These are phyloP conservation scores for Bothrops jararaca DNA, from an alignment of 2,113 vertebrate species.

Conservation along the genomic window DNA sequence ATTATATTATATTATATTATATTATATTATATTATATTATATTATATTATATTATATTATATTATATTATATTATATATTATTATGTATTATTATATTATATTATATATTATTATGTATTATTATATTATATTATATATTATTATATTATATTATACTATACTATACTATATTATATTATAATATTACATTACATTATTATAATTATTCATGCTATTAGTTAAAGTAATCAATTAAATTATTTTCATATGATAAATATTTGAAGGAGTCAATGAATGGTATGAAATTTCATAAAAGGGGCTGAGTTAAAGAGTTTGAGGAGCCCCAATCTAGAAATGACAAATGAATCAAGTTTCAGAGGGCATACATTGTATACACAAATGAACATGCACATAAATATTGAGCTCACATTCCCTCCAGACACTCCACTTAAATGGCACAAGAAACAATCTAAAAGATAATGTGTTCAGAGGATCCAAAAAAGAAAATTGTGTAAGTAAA, in stretches of 20 bases:
- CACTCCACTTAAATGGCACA: conserved; percentile 27
- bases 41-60: too few relatives aligned
- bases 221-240: background rate
- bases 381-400: background rate
- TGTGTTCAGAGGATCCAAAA: conserved; percentile 26
- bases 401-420: too few relatives aligned
- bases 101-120: too few relatives aligned
- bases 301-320: background rate
- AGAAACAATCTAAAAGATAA: conserved; percentile 28
- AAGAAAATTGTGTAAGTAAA: conserved; percentile 46
- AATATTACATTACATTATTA: too few relatives aligned
- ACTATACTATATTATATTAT: too few relatives aligned
- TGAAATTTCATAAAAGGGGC: background rate
- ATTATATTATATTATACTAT: too few relatives aligned
- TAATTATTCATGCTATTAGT: background rate
- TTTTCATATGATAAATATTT: background rate
- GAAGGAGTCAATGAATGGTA: background rate
- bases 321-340: background rate
- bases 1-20: too few relatives aligned
- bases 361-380: background rate
- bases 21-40: too few relatives aligned
- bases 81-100: too few relatives aligned
- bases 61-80: too few relatives aligned
- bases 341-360: background rate
- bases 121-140: too few relatives aligned